These are phyloP conservation scores for Aphaenogaster ashmeadi DNA, from an alignment of 1,140 invertebrate species.

Conservation along the genomic window DNA sequence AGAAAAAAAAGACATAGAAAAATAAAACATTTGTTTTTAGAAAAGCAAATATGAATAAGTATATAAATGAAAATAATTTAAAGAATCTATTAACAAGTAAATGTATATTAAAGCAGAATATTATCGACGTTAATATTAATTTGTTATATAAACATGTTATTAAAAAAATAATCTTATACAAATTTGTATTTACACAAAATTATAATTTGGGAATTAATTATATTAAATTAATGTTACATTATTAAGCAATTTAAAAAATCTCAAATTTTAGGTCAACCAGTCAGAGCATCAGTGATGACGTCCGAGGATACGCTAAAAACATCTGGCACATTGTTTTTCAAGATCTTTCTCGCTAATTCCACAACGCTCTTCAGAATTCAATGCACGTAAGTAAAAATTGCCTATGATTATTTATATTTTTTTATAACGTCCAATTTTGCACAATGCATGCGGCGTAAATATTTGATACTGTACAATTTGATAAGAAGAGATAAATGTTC, in stretches of 20 bases:
- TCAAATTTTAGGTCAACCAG: conserved; percentile 83
- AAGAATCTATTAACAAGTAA: background rate
- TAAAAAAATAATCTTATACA: background rate
- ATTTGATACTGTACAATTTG: background rate
- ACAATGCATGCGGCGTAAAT: background rate
- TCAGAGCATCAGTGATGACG: conserved; percentile 83
- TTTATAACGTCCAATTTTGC: background rate
- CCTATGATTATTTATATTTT: background rate
- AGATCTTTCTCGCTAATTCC: conserved; percentile 78
- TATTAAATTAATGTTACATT: background rate
- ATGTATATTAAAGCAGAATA: background rate
- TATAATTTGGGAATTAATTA: conserved; percentile 29
- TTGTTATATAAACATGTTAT: conserved; percentile 8
- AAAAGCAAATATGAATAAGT: too few species aligned
- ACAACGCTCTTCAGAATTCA: conserved; percentile 82
- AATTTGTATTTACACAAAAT: conserved; percentile 25
- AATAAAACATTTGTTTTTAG: too few species aligned
- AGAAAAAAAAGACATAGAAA: too few species aligned
- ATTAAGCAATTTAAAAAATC: conserved; percentile 17
- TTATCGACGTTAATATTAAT: background rate
- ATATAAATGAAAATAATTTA: too few species aligned
- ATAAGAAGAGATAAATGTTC: background rate
- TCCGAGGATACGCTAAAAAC: conserved; percentile 80
- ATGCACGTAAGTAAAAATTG: conserved; percentile 82
- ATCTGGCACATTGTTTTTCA: conserved; percentile 83